Base-by-base conservation (phyloP, 2,797 vertebrate species). In the Labroides dimidiatus region DNA sequence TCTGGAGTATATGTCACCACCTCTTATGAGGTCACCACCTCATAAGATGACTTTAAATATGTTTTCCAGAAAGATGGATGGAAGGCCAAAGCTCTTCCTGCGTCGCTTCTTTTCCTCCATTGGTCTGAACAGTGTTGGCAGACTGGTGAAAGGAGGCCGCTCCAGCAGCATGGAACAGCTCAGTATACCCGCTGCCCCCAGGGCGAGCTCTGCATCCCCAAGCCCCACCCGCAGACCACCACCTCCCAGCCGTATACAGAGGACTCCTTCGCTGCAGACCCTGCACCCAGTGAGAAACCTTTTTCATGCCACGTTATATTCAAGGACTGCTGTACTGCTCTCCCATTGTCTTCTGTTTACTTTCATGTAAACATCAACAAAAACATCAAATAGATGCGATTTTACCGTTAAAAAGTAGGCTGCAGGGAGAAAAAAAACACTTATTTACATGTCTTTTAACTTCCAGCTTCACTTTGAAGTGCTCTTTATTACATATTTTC, bases 131-230 rank as follows among this genome's bases (percentile, higher is more conserved):
- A 94, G 93, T 11, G 87, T 94, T 15, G 93, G 94, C 10, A 88
- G 93, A 56, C 88, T 95, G 27, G 93, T 93, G 33, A 94, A 94
- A 70, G 93, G 93, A 23, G 75, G 83, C 10, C 93, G 93, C 36
- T 95, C 94, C 69, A 95, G 91, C 78, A 94, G 94, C 84, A 95
- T 95, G 94, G 94, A 95, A 15, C 94, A 95, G 50, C 93, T 95
- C 68, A 94, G 91, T 27, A 55, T 91, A 16, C 75, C 92, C 23
- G 19, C 80, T 0, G 21, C 59, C 2, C 43, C 87, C 17, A 82
- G 87, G 37, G 59, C 64, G 70, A 79, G 74, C 68, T 84, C 89
- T 3, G 52, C 90, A 30, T 93, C 93, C 45, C 87, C 92, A 1
- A 93, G 93, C 75, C 91, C 92, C 19, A 92, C 91, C 1, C 88